phyloP scores from a whole-genome alignment of 2,888 invertebrate genomes.

The Cyclophora punctaria region DNA sequence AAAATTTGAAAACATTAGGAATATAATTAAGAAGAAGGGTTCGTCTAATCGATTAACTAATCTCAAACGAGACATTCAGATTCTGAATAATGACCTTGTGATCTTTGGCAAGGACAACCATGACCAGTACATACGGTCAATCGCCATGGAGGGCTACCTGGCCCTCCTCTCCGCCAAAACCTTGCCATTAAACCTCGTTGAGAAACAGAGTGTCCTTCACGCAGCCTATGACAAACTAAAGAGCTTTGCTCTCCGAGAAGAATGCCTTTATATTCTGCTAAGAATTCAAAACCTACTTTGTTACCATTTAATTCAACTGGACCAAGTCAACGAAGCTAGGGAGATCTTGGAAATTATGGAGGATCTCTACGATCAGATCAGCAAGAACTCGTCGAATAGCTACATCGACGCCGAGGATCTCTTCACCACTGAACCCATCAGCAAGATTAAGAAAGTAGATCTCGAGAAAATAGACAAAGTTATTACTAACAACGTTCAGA shows the following conservation, averaged over 20 bases:
- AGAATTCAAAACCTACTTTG: constrained; percentile 75
- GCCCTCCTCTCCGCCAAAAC: constrained; percentile 54
- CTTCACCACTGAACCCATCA: constrained; percentile 50
- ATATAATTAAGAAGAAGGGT: constrained; percentile 45
- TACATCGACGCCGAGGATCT: constrained; percentile 72
- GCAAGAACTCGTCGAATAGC: constrained; percentile 39
- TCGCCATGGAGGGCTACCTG: constrained; percentile 64
- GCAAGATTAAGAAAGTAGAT: constrained; percentile 46
- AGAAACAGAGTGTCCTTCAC: constrained; percentile 52
- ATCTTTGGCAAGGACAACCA: constrained; percentile 55
- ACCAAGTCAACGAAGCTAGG: constrained; percentile 58
- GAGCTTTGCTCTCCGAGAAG: constrained; percentile 41
- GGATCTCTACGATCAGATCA: constrained; percentile 55
- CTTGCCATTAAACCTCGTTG: constrained; percentile 45
- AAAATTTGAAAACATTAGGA: constrained; percentile 50
- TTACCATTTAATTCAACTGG: constrained; percentile 71
- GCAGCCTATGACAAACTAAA: constrained; percentile 51
- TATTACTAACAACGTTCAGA: constrained; percentile 77
- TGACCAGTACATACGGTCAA: constrained; percentile 43
- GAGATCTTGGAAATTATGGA: constrained; percentile 69
- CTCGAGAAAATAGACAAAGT: constrained; percentile 73
- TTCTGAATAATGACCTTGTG: constrained; percentile 43
- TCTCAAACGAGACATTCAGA: constrained; percentile 51
- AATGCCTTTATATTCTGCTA: constrained; percentile 69
- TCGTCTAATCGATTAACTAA: constrained; percentile 41